Percentiles rank a stretch among this genome's conserved stretches.
phyloP scores from a whole-genome alignment of 2,113 vertebrate species.

The Pterocles burchelli region DNA sequence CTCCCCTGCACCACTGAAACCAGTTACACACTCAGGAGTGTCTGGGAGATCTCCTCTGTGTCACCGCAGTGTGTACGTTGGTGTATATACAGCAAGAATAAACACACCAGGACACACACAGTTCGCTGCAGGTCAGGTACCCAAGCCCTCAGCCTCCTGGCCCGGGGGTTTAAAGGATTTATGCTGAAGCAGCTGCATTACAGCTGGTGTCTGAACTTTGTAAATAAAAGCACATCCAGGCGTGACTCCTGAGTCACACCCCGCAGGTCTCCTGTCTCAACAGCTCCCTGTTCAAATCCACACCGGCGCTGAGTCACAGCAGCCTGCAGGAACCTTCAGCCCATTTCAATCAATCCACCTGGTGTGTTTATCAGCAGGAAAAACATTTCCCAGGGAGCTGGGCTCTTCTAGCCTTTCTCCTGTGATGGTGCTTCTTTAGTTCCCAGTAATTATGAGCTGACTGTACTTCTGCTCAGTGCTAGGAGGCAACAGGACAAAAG shows the following conservation, averaged over 20 bases:
- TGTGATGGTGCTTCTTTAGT: rapidly evolving
- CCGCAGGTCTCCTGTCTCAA: background rate
- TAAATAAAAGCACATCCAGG: background rate
- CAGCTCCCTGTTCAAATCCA: background rate
- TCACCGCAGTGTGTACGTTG: rapidly evolving
- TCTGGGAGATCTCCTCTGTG: background rate
- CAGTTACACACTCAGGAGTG: background rate
- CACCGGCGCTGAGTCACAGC: background rate
- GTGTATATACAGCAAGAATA: background rate
- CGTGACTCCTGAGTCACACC: background rate
- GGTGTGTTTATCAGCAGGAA: background rate
- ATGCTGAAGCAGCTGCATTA: background rate
- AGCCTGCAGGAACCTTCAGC: background rate
- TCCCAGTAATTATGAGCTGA: rapidly evolving
- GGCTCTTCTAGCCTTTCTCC: rapidly evolving
- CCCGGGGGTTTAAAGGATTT: background rate
- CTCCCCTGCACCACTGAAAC: background rate
- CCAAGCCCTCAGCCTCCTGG: background rate
- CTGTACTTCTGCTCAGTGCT: background rate
- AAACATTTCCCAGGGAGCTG: no score
- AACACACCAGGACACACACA: background rate
- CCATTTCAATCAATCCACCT: rapidly evolving
- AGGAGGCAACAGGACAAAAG: background rate
- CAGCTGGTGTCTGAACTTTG: background rate
- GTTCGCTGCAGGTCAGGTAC: background rate